These are phyloP conservation scores for Watsonalla cultraria DNA, from an alignment of 2,888 invertebrate species.

Conservation along the genomic window DNA sequence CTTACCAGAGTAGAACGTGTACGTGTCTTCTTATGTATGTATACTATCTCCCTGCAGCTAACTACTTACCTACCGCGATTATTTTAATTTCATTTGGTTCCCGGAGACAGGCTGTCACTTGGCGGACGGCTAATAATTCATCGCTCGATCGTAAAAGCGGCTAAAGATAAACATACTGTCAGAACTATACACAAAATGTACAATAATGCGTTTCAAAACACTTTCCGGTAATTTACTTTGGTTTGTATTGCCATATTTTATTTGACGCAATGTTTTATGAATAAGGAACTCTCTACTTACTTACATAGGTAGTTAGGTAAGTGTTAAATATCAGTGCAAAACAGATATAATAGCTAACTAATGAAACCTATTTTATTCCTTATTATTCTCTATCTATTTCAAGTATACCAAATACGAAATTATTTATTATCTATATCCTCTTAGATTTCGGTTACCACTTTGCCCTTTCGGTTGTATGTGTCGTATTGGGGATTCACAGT, in stretches of 20 bases:
- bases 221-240: slow-evolving; percentile 11
- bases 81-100: slow-evolving; percentile 43
- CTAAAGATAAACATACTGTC: slow-evolving; percentile 67
- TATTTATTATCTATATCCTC: too few species aligned
- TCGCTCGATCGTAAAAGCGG: slow-evolving; percentile 61
- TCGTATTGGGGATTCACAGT: too few species aligned
- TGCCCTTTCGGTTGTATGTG: too few species aligned
- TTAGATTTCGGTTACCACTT: too few species aligned
- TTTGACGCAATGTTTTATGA: neutral
- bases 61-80: neutral
- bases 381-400: too few species aligned
- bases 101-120: slow-evolving; percentile 68
- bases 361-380: too few species aligned
- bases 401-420: too few species aligned
- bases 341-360: too few species aligned
- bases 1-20: too few species aligned
- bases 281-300: neutral
- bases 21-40: too few species aligned
- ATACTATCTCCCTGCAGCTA: too few species aligned
- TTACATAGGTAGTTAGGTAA: neutral
- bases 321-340: too few species aligned
- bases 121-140: slow-evolving; percentile 62
- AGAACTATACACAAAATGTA: slow-evolving; percentile 40
- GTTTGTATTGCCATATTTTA: neutral
- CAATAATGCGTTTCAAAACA: slow-evolving; percentile 32